A percentile compares a stretch with the other conserved stretches of the same genome.
Evolutionary conservation across 2,888 invertebrate species (phyloP).

Genomic region (Fragum sueziense): DNA sequence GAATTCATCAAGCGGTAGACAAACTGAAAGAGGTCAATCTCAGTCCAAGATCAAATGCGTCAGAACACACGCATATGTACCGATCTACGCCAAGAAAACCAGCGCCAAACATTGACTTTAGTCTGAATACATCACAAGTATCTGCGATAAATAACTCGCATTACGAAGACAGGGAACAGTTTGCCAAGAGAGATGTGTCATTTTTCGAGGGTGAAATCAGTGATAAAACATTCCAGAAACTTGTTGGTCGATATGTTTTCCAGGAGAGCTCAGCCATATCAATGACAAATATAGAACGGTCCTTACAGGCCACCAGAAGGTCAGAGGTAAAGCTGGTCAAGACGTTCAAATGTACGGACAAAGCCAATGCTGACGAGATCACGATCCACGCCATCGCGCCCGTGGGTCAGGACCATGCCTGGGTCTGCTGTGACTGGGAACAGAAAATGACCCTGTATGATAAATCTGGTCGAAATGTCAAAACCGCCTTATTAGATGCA

Average conservation of each 20-base stretch:
- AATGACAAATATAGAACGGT: constrained; percentile 45
- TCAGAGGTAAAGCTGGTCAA: constrained; percentile 56
- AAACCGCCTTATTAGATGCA: constrained; percentile 55
- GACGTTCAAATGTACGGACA: constrained; percentile 50
- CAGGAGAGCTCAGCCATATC: constrained; percentile 45
- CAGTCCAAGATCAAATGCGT: constrained; percentile 30
- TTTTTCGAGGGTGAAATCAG: constrained; percentile 57
- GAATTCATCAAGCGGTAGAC: constrained; percentile 46
- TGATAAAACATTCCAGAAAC: constrained; percentile 36
- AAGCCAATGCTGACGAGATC: constrained; percentile 40
- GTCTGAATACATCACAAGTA: constrained; percentile 24
- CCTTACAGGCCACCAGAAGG: constrained; percentile 44
- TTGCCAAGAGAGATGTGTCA: constrained; percentile 45
- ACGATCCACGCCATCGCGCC: constrained; percentile 64
- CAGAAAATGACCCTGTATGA: constrained; percentile 58
- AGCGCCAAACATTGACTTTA: constrained; percentile 27
- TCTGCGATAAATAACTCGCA: constrained; percentile 2
- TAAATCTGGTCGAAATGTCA: constrained; percentile 50
- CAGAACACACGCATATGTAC: constrained; percentile 43
- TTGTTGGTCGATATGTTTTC: constrained; percentile 50
- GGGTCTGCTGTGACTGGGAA: constrained; percentile 65
- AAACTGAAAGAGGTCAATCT: constrained; percentile 34
- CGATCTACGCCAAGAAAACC: constrained; percentile 44
- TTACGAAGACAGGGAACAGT: constrained; percentile 37
- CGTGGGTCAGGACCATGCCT: constrained; percentile 58